These are phyloP conservation scores for Metaphire vulgaris DNA, from an alignment of 1,140 invertebrate genomes.

Conservation along the genomic window DNA sequence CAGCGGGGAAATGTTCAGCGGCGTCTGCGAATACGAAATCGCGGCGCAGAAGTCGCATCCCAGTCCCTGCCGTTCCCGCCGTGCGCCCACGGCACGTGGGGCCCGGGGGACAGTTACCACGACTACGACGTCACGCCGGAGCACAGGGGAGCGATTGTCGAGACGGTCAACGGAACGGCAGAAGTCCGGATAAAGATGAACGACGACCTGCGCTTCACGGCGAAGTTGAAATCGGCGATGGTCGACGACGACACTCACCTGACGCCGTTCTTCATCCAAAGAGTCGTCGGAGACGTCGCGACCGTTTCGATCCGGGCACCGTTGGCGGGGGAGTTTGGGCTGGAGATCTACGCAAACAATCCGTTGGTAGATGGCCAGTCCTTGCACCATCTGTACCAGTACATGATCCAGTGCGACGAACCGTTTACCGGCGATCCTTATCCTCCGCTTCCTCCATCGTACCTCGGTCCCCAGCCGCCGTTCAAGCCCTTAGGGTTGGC, in stretches of 20 bases:
- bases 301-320: constrained; percentile 48
- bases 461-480: constrained; percentile 48
- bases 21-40: constrained; percentile 52
- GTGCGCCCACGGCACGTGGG: constrained; percentile 49
- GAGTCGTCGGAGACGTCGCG: constrained; percentile 45
- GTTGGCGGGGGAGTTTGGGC: constrained; percentile 47
- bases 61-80: constrained; percentile 47
- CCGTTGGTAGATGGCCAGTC: constrained; percentile 46
- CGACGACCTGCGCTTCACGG: constrained; percentile 47
- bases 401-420: constrained; percentile 46
- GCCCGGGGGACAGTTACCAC: constrained; percentile 33
- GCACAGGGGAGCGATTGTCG: constrained; percentile 42
- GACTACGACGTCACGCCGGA: constrained; percentile 43
- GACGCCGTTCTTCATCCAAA: constrained; percentile 46
- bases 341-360: constrained; percentile 52
- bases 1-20: constrained; percentile 49
- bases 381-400: constrained; percentile 50
- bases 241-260: constrained; percentile 40
- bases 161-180: constrained; percentile 33
- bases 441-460: constrained; percentile 45
- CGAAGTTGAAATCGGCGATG: constrained; percentile 46
- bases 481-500: constrained; percentile 44
- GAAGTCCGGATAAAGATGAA: constrained; percentile 23
- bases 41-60: constrained; percentile 21
- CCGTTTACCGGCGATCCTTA: constrained; percentile 40